Conservation (phyloP, 2,113 vertebrate genomes). For the Ailuropoda melanoleuca region DNA sequence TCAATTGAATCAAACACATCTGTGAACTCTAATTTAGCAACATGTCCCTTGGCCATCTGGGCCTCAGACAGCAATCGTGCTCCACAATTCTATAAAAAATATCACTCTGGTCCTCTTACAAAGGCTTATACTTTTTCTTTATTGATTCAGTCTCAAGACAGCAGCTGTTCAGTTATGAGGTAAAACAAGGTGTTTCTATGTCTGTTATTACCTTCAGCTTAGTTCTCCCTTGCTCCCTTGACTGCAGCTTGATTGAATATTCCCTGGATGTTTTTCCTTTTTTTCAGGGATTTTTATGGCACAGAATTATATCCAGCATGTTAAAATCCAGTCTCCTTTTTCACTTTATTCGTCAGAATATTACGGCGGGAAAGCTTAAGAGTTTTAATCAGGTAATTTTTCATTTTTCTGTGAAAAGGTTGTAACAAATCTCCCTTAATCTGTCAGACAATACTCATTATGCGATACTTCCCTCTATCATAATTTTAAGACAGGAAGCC, state of each 20-base stretch:
- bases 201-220: neutral
- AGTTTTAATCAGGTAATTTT: neutral
- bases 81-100: neutral
- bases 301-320: neutral
- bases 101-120: neutral
- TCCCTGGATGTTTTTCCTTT: neutral
- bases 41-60: neutral
- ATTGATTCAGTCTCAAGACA: neutral
- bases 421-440: neutral
- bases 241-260: neutral
- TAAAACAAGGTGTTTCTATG: neutral
- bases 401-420: neutral
- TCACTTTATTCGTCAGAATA: neutral
- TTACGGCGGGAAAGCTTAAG: neutral
- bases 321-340: neutral
- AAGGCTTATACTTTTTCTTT: neutral
- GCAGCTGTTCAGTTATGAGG: neutral
- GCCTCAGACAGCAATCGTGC: neutral
- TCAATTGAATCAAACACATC: neutral
- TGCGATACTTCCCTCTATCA: constrained; percentile 39
- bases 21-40: neutral
- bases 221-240: neutral
- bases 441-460: constrained; percentile 26
- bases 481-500: constrained; percentile 64
- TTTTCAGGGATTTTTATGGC: neutral